These are phyloP conservation scores for Pseudopodoces humilis DNA, from an alignment of 2,113 vertebrate species.

Conservation along the genomic window DNA sequence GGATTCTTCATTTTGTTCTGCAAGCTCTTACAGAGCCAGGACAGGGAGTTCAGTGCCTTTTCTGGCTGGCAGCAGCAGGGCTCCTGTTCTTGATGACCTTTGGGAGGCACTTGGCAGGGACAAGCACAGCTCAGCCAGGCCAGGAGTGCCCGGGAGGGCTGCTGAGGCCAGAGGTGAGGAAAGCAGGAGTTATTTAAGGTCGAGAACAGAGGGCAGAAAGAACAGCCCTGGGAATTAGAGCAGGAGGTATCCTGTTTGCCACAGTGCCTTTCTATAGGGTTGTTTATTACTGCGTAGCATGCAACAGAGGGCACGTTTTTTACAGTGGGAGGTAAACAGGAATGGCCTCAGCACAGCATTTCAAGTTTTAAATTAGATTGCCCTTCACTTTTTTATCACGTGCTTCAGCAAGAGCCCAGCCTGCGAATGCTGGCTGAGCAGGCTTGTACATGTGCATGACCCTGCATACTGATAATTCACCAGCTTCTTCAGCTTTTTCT, in stretches of 20 bases:
- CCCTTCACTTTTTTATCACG: background rate
- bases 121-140: background rate
- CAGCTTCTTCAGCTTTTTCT: background rate
- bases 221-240: background rate
- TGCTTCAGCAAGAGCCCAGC: background rate
- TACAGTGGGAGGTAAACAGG: background rate
- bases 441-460: background rate
- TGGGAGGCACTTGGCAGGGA: background rate
- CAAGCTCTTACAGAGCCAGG: background rate
- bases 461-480: background rate
- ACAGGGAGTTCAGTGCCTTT: fast-evolving
- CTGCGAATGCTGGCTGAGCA: background rate
- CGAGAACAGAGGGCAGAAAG: background rate
- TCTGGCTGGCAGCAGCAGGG: background rate
- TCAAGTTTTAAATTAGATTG: conserved; percentile 4
- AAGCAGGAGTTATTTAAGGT: background rate
- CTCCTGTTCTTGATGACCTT: background rate
- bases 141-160: background rate
- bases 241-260: background rate
- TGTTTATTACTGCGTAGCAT: background rate
- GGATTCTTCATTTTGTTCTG: background rate
- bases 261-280: background rate
- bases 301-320: background rate
- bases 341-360: background rate
- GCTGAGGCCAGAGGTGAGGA: background rate